Base-by-base conservation (phyloP, 2,113 vertebrate genomes). In the Cyprinodon tularosa region DNA sequence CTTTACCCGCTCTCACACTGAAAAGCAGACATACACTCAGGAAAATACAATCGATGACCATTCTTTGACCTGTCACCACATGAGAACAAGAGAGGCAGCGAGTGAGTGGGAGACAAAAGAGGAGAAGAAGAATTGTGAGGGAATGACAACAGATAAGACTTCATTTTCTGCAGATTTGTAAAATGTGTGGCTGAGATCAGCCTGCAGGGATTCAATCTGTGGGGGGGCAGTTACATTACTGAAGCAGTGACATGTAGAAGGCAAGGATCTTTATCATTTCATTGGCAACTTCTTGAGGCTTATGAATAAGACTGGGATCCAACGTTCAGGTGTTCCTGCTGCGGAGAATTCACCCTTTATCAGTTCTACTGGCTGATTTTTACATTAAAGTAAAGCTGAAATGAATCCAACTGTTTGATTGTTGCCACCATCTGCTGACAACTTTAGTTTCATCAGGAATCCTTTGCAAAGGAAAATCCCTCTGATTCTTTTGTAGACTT, bases 31-130 rank as follows among this genome's bases (percentile, higher is more conserved):
- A 38, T 14, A 64, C 50, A 64, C 62, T 67, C 62, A 69, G 22
- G 48, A 47, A 39, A 40, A 73, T 29, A 70, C 74, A 80, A 65
- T 74, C 20, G 71, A 83, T 84, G 74, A 63, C 68, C 76, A 73
- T 60, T 81, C 70, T 84, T 74, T 86, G 84, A 84, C 77, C 81
- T 72, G 77, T 80, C 84, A 75, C 72, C 73, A 69, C 42, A 72
- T 20, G 68, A 53, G 63, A 80, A 38, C 39, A 8, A 66, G 38
- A 53, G 63, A 44, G 65, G 20, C 39, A 44, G 66, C 36, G 70
- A 68, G 57, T 15, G 81, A 60, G 65, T 6, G 38, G 39, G 50
- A 57, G 62, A 39, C 15, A 44, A 73, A n/a, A 62, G 69, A 47
- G 40, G 62, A 40, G 59, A 17, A 40, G 20, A 7, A 40, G 40